Evolutionary conservation across 2,888 invertebrate genomes (phyloP).

Genomic region (Axea sp.): DNA sequence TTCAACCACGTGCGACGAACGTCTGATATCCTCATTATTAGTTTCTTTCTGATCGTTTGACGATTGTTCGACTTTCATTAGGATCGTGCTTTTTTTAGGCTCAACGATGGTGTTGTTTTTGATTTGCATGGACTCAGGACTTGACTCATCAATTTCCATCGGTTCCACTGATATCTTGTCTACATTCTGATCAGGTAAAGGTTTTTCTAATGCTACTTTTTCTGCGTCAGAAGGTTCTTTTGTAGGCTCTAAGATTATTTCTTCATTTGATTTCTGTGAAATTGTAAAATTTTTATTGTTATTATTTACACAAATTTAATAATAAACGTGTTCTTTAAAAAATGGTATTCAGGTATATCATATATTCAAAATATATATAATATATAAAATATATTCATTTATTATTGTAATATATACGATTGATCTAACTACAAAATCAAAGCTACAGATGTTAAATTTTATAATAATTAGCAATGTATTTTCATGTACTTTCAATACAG

Average conservation of each 20-base stretch:
- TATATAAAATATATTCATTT: too few relatives aligned
- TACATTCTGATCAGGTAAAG: conserved; percentile 28
- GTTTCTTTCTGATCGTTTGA: conserved; percentile 47
- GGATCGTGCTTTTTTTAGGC: conserved; percentile 30
- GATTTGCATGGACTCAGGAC: conserved; percentile 47
- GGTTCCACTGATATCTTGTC: conserved; percentile 48
- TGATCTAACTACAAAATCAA: too few relatives aligned
- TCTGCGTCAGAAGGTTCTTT: conserved; percentile 5
- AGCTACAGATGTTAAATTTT: too few relatives aligned
- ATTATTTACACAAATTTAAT: background rate
- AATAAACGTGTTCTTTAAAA: too few relatives aligned
- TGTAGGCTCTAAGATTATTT: background rate
- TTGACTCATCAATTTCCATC: conserved; percentile 56
- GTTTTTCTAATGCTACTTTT: conserved; percentile 13
- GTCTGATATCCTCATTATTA: background rate
- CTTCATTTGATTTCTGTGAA: conserved; percentile 13
- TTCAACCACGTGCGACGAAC: background rate
- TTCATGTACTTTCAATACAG: too few relatives aligned
- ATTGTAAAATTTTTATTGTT: too few relatives aligned
- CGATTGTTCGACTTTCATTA: conserved; percentile 59
- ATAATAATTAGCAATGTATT: too few relatives aligned
- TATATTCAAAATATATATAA: too few relatives aligned
- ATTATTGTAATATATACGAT: too few relatives aligned
- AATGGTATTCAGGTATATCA: too few relatives aligned
- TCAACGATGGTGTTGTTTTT: conserved; percentile 53